phyloP scores from a whole-genome alignment of 2,113 vertebrate genomes.

The Collichthys lucidus region DNA sequence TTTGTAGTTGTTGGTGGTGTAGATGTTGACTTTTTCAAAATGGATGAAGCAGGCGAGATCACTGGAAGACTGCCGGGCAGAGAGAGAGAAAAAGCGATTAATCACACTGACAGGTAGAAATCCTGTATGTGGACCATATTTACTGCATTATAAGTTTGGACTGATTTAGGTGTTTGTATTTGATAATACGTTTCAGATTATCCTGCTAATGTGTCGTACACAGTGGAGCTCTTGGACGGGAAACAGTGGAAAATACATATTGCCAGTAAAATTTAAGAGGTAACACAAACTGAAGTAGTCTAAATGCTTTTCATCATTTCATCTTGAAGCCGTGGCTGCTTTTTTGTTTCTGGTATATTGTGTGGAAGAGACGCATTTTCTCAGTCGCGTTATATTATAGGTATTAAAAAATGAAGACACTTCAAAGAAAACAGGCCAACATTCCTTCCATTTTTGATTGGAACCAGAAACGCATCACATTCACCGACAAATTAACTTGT shows the following conservation, averaged over 20 bases:
- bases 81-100: not conserved
- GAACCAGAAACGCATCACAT: slow-evolving; percentile 27
- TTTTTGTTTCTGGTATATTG: not conserved
- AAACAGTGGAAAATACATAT: not conserved
- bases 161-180: not conserved
- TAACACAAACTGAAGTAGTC: not conserved
- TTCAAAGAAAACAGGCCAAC: not conserved
- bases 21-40: slow-evolving; percentile 93
- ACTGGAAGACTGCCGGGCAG: slow-evolving; percentile 86
- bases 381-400: not conserved
- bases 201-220: not conserved
- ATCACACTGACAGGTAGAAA: not conserved
- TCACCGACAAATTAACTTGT: not conserved
- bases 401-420: not conserved
- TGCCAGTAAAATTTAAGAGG: not conserved
- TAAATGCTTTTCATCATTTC: not conserved
- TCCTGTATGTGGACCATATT: not conserved
- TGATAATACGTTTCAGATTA: not conserved
- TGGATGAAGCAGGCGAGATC: slow-evolving; percentile 92
- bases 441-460: slow-evolving; percentile 29
- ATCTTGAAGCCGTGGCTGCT: not conserved
- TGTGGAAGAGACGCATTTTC: not conserved
- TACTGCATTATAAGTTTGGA: not conserved
- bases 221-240: not conserved
- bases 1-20: slow-evolving; percentile 89